These are phyloP conservation scores for Cryptophagus acutangulus DNA, from an alignment of 2,888 invertebrate genomes.

Conservation along the genomic window DNA sequence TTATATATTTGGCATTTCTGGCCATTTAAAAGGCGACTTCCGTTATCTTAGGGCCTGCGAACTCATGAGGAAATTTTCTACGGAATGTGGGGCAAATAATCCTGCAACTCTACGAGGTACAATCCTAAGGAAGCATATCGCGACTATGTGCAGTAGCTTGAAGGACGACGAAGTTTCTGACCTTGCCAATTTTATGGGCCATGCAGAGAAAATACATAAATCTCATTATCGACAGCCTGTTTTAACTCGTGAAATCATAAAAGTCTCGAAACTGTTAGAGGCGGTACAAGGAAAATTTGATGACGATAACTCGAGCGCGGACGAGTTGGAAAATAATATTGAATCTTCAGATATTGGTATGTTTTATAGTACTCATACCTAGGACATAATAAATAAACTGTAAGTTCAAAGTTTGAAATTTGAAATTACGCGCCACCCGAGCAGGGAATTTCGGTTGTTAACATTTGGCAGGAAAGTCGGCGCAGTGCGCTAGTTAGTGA, in stretches of 20 bases:
- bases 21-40: not conserved
- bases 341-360: too few species aligned
- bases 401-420: too few species aligned
- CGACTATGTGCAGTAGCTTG: slow-evolving; percentile 27
- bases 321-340: too few species aligned
- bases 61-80: slow-evolving; percentile 24
- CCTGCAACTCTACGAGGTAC: slow-evolving; percentile 26
- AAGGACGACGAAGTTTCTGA: slow-evolving; percentile 25
- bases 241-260: slow-evolving; percentile 21
- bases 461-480: too few species aligned
- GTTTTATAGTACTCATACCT: too few species aligned
- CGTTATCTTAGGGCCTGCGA: slow-evolving; percentile 25
- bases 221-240: slow-evolving; percentile 27
- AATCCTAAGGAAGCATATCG: slow-evolving; percentile 29
- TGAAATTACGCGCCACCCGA: too few species aligned
- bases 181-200: slow-evolving; percentile 30
- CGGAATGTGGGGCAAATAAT: slow-evolving; percentile 25
- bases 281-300: slow-evolving; percentile 18
- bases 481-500: too few species aligned
- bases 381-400: too few species aligned
- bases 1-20: slow-evolving; percentile 18
- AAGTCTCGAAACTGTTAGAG: slow-evolving; percentile 25
- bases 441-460: too few species aligned
- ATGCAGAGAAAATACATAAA: slow-evolving; percentile 31
- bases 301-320: not conserved